Conservation (phyloP, 2,113 vertebrate genomes). For the Rhinopomastus cyanomelas region DNA sequence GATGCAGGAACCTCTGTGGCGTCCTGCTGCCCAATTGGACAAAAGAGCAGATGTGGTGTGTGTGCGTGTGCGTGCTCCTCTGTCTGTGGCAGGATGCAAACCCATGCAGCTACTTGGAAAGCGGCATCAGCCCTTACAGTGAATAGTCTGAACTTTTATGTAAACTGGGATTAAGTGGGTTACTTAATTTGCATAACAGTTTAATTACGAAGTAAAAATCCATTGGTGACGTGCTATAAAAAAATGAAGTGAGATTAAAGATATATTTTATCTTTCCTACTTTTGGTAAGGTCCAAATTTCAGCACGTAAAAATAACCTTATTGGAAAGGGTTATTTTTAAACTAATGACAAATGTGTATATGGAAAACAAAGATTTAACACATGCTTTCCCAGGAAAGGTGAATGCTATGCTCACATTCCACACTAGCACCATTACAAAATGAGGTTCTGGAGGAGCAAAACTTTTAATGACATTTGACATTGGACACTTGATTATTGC, state of each 20-base stretch:
- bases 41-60: slow-evolving; percentile 73
- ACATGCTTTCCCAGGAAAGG: background rate
- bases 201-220: slow-evolving; percentile 55
- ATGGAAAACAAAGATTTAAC: background rate
- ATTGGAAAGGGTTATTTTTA: background rate
- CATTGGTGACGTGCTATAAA: background rate
- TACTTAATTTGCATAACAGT: slow-evolving; percentile 51
- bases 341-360: background rate
- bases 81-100: slow-evolving; percentile 4
- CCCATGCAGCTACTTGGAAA: slow-evolving; percentile 38
- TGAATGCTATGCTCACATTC: background rate
- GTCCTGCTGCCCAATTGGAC: slow-evolving; percentile 60
- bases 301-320: background rate
- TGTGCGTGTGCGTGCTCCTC: background rate
- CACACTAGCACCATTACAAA: background rate
- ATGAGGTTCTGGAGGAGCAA: background rate
- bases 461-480: background rate
- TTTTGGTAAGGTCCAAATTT: background rate
- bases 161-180: background rate
- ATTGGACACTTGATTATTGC: background rate
- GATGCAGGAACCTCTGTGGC: slow-evolving; percentile 27
- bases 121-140: background rate
- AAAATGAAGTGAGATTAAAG: background rate
- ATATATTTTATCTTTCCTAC: background rate
- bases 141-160: background rate